A percentile compares a stretch with the other conserved stretches of the same genome.
These are phyloP conservation scores for Pimpla rufipes DNA, from an alignment of 2,888 invertebrate species.

Conservation along the genomic window DNA sequence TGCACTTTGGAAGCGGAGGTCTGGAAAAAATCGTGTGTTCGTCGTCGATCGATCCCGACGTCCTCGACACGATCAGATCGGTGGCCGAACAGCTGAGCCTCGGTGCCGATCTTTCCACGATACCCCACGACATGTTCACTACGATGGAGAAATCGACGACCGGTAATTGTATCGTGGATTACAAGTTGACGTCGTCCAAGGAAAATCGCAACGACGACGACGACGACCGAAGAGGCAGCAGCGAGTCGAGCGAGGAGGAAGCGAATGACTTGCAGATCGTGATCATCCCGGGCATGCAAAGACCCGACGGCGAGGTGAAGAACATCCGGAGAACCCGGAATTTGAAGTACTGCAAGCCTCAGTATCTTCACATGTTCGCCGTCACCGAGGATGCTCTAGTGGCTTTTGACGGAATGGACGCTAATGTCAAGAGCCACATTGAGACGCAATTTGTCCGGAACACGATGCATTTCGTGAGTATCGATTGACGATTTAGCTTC, in stretches of 20 bases:
- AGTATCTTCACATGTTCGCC: slow-evolving; percentile 3
- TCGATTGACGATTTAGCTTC: neutral
- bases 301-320: neutral
- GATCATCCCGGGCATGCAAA: neutral
- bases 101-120: slow-evolving; percentile 68
- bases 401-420: neutral
- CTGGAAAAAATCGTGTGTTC: slow-evolving; percentile 73
- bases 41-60: slow-evolving; percentile 67
- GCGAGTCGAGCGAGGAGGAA: neutral
- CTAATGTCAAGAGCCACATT: neutral
- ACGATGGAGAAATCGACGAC: slow-evolving; percentile 65
- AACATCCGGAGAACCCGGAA: slow-evolving; percentile 41
- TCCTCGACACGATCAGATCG: slow-evolving; percentile 73
- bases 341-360: neutral
- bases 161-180: slow-evolving; percentile 10
- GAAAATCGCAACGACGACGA: neutral
- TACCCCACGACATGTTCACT: slow-evolving; percentile 68
- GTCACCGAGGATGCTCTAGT: slow-evolving; percentile 7
- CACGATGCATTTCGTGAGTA: neutral
- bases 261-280: slow-evolving; percentile 5
- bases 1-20: slow-evolving; percentile 74
- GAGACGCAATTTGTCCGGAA: neutral
- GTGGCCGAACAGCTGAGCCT: slow-evolving; percentile 74
- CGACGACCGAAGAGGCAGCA: neutral
- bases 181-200: neutral